Evolutionary conservation across 2,888 invertebrate species (phyloP), one percentile per base, ranked within the genome.

Genomic region (Dyspetes luteomarginatus): DNA sequence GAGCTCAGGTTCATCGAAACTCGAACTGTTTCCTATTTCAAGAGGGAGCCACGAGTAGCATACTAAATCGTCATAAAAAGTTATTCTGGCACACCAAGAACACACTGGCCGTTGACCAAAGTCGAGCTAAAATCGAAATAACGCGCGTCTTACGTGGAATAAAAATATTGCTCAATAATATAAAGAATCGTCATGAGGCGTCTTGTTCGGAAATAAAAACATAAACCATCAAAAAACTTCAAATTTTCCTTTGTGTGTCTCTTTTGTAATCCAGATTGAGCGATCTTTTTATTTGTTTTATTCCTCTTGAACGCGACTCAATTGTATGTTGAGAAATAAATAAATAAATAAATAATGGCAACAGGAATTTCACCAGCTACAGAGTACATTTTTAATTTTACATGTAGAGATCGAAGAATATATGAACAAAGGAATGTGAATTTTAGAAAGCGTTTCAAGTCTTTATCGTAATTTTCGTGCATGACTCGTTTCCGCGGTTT

Each of bases 1-100:
- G 64, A 43, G 19, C 19, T 9, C 15, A 50, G 50, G 62, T 68
- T 62, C 65, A 78, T 52, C 36, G 62, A 45, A 67, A 72, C 60
- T 64, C 72, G 43, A 41, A 78, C 45, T 36, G 52, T 67, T 72
- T 72, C 45, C 50, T 55, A 24, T 58, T 36, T 30, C 45, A 28
- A 17, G 36, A 28, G 26, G 65, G 24, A 60, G 50, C 43, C 41
- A 28, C 41, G 52, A 12, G 36, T 7, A 2, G 65, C 71, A 78
- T 78, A 78, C 65, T 17, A 77, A 71, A 56, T 71, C 28, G 26
- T 43, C 68, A 48, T 28, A 28, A 28, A 52, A 41, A 43, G 48
- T n/a, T 4, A 19, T 30, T 9, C 12, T n/a, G 9, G n/a, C n/a
- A n/a, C n/a, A n/a, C n/a, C n/a, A n/a, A n/a, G n/a, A n/a, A n/a